Evolutionary conservation across 2,113 vertebrate species (phyloP), one percentile per base, ranked within the genome.

Genomic region (Gambusia holbrooki): DNA sequence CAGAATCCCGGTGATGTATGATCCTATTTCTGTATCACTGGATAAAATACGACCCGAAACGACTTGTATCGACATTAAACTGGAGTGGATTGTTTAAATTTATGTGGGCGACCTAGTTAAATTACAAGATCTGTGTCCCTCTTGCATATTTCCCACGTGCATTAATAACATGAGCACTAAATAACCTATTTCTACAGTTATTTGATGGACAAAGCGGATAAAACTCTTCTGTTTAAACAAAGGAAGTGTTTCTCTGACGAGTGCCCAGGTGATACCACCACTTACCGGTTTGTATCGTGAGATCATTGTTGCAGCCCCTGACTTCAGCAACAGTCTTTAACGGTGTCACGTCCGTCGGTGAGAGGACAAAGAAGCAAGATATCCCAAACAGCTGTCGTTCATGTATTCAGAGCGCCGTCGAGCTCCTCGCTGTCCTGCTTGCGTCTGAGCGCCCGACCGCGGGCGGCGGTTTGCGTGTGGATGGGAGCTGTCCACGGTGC

Each of bases 221-320:
- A 54, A 33, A 27, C 27, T 28, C 2, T 10, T 1, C 35, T 13
- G 13, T n/a, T 27, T 30, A 27, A 66, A 35, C 32, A 77, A 25
- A 40, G 33, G 37, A 35, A 29, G 69, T 30, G 58, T 62, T 28
- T 63, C 73, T 76, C 6, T 32, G 37, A 30, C 70, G 80, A 48
- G 27, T 11, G 29, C 28, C 3, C 81, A 75, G 69, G 75, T 73
- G 32, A 61, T 0, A 66, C 51, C 60, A 62, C 32, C 76, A 85
- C 94, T 90, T 90, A 95, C 94, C 93, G 84, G 89, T 91, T 93
- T 94, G 63, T 94, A 93, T 19, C 92, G 89, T 58, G 93, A 83
- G 74, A 91, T 86, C 93, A 95, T 95, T 30, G 79, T 69, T 71
- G 42, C 72, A 82, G 67, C 37, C 27, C 54, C 66, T 54, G 71